Conservation (phyloP, 2,888 invertebrate species). For the Eledona agricola region DNA sequence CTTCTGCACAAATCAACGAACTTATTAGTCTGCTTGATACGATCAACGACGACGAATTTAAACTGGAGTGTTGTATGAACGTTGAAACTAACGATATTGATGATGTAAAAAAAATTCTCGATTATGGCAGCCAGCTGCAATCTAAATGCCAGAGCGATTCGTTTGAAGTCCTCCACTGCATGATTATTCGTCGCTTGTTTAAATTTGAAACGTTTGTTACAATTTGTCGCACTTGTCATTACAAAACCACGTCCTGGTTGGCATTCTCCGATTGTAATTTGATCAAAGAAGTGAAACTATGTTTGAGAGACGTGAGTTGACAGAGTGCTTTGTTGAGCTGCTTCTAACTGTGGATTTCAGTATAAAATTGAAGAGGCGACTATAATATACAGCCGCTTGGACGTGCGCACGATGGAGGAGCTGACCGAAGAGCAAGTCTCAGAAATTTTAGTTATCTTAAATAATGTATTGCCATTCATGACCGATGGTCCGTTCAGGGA, state of each 20-base stretch:
- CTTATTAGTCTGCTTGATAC: slow-evolving; percentile 60
- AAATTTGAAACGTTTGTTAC: slow-evolving; percentile 61
- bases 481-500: too few species aligned
- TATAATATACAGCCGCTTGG: slow-evolving; percentile 52
- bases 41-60: slow-evolving; percentile 61
- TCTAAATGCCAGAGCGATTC: slow-evolving; percentile 2
- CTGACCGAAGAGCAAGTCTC: slow-evolving; percentile 47
- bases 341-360: slow-evolving; percentile 44
- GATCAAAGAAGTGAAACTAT: slow-evolving; percentile 57
- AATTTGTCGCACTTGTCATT: slow-evolving; percentile 40
- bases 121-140: slow-evolving; percentile 43
- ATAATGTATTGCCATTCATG: too few species aligned
- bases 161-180: slow-evolving; percentile 3
- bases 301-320: slow-evolving; percentile 58
- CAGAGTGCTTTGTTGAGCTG: slow-evolving; percentile 14
- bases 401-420: slow-evolving; percentile 37
- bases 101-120: slow-evolving; percentile 47
- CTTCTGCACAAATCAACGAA: slow-evolving; percentile 54
- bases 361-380: slow-evolving; percentile 53
- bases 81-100: slow-evolving; percentile 16
- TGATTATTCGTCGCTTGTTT: slow-evolving; percentile 43
- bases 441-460: slow-evolving; percentile 46
- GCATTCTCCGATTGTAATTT: slow-evolving; percentile 60
- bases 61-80: slow-evolving; percentile 60
- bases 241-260: slow-evolving; percentile 59